Evolutionary conservation across 2,888 invertebrate species (phyloP), one percentile per base, ranked within the genome.

Genomic region (Tetragnatha montana): DNA sequence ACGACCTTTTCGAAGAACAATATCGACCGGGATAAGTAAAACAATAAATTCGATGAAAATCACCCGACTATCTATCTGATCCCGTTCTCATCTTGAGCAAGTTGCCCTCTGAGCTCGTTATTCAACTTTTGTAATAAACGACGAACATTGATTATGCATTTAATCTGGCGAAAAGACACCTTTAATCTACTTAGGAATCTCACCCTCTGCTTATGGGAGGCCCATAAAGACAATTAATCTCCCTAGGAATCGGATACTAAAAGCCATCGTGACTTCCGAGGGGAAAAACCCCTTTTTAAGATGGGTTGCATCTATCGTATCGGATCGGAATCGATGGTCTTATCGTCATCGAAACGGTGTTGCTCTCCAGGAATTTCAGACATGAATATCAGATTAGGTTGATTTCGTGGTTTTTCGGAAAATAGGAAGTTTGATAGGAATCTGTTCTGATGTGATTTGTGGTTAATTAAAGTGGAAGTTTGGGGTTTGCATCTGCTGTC

Each of bases 201-300:
- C 22, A n/a, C 19, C 69, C 60, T 60, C 35, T 49, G 7, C 17
- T 81, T 87, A 81, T 81, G 69, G 87, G 70, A 76, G 87, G 70
- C 17, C 50, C 81, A 87, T 87, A 81, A 78, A 50, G 78, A 76
- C 87, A 82, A 87, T 87, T 87, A 87, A 87, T 87, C 81, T 87
- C 87, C 12, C 17, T 0, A 60, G 81, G 35, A 87, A 87, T 87
- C 87, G 70, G 87, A 87, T 87, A 82, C 22, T 50, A 51, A 51
- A 73, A 74, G 21, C 21, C 35, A 7, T 85, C 79, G 35, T 78
- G 87, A 87, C 87, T 81, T 69, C n/a, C 51, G 49, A 76, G 50
- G 75, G 17, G 75, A 69, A 81, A 76, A 35, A 51, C 51, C 70
- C 81, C 69, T 81, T 87, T 69, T 70, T 71, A 81, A 71, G 19